These are phyloP conservation scores for Microctenopoma stevenorrisi DNA, from an alignment of 2,797 vertebrate species.

Conservation along the genomic window DNA sequence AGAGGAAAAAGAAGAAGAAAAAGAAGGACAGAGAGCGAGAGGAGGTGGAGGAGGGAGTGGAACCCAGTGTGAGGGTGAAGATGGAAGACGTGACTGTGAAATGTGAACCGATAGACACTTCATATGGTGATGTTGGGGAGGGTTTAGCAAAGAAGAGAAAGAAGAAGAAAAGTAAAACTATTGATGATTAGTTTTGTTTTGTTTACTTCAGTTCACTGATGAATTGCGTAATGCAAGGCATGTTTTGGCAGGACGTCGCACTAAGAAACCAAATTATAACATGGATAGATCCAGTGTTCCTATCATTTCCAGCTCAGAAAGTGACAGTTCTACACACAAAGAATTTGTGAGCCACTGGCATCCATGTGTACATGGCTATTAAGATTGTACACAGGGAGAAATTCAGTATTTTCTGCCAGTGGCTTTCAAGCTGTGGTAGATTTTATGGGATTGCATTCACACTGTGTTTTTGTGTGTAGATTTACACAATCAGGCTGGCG, in stretches of 20 bases:
- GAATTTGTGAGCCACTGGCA: slow-evolving; percentile 13
- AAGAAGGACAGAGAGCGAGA: slow-evolving; percentile 56
- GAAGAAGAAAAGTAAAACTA: slow-evolving; percentile 50
- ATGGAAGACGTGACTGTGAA: slow-evolving; percentile 52
- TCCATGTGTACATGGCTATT: background rate
- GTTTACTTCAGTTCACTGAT: background rate
- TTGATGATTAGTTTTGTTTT: slow-evolving; percentile 48
- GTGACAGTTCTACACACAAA: slow-evolving; percentile 20
- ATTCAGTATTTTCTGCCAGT: slow-evolving; percentile 17
- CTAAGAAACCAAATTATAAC: slow-evolving; percentile 13
- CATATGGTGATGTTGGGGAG: slow-evolving; percentile 33
- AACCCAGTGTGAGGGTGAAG: slow-evolving; percentile 45
- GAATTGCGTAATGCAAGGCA: background rate
- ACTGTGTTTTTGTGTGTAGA: slow-evolving; percentile 25
- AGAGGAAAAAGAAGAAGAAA: slow-evolving; percentile 73
- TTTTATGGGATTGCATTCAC: background rate
- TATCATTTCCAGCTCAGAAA: background rate
- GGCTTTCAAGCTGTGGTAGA: background rate
- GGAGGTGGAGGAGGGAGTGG: slow-evolving; percentile 48
- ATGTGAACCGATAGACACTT: slow-evolving; percentile 45
- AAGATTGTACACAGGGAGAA: background rate
- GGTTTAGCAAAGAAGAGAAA: slow-evolving; percentile 67
- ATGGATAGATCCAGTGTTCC: slow-evolving; percentile 23
- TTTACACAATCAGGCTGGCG: slow-evolving; percentile 8
- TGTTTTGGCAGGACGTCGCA: slow-evolving; percentile 16